Percentiles rank a stretch among this genome's conserved stretches.
These are phyloP conservation scores for Catotricha subobsoleta DNA, from an alignment of 2,888 invertebrate genomes.

Conservation along the genomic window DNA sequence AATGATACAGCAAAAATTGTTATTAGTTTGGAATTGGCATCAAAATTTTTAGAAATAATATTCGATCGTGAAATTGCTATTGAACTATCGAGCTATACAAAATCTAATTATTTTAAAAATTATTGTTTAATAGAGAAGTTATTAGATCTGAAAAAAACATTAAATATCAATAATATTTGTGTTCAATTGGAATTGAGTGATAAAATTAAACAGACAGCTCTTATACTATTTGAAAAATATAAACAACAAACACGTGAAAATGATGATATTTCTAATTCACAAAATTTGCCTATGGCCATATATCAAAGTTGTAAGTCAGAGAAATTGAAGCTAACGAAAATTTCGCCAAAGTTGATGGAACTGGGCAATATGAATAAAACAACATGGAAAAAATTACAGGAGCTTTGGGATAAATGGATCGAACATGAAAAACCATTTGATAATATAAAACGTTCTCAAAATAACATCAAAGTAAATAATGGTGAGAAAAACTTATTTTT, in stretches of 20 bases:
- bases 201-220: neutral
- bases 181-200: neutral
- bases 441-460: neutral
- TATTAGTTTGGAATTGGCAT: neutral
- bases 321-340: neutral
- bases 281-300: neutral
- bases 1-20: neutral
- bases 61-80: neutral
- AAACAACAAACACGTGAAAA: neutral
- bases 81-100: neutral
- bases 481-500: neutral
- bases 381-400: neutral
- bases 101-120: neutral
- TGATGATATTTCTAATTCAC: neutral
- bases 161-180: neutral
- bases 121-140: neutral
- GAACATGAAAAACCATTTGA: neutral
- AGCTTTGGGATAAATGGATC: neutral
- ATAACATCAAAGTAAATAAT: neutral
- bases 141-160: neutral
- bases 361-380: neutral
- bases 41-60: neutral
- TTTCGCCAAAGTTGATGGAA: neutral
- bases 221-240: neutral
- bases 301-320: neutral